A percentile compares a stretch with the other conserved stretches of the same genome.
phyloP scores from a whole-genome alignment of 2,113 vertebrate species.

The Phrynosoma platyrhinos region DNA sequence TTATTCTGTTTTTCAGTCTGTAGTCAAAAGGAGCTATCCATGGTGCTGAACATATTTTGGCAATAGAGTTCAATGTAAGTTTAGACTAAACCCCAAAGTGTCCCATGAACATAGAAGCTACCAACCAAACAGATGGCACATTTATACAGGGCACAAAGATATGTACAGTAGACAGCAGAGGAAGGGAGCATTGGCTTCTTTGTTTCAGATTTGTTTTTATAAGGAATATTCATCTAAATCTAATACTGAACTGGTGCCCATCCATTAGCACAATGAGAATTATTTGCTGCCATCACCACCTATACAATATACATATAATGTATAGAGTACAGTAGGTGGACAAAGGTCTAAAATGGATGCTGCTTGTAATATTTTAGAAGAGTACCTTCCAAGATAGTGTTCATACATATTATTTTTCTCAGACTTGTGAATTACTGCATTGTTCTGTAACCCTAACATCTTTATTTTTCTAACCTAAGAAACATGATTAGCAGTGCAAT shows the following conservation, averaged over 20 bases:
- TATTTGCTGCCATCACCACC: background rate
- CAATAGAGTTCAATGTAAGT: no score
- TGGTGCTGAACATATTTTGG: no score
- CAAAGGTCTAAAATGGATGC: background rate
- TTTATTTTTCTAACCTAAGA: background rate
- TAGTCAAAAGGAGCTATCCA: no score
- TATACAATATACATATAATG: no score
- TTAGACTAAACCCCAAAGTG: no score
- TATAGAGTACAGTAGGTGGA: conserved; percentile 44
- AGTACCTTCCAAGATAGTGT: background rate
- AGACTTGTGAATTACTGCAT: background rate
- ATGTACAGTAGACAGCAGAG: no score
- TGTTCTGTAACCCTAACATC: background rate
- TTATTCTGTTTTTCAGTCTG: no score
- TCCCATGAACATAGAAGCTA: no score
- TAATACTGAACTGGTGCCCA: background rate
- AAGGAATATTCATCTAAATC: background rate
- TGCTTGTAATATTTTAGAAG: background rate
- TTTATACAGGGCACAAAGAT: background rate
- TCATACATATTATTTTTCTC: background rate
- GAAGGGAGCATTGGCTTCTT: background rate
- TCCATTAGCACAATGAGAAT: background rate
- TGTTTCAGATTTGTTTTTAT: background rate
- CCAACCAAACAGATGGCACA: background rate
- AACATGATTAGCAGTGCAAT: background rate